Evolutionary conservation across 2,888 invertebrate genomes (phyloP), one percentile per base, ranked within the genome.

Genomic region (Vanessa cardui): DNA sequence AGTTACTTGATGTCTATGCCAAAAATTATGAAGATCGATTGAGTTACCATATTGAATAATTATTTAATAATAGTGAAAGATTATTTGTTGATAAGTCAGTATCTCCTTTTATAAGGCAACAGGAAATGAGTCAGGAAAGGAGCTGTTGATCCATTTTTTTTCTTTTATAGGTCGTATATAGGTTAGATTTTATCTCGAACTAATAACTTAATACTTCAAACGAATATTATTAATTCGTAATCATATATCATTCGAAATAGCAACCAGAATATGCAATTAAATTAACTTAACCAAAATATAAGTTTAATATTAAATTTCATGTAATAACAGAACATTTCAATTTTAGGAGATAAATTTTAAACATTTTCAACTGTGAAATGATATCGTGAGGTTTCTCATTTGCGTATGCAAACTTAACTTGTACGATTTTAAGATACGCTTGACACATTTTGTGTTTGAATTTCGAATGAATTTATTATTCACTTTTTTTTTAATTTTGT

Each of bases 311-410:
- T 49, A 49, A 20, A 20, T 18, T 47, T 47, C 18, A 47, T 47
- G 16, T 47, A 47, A 18, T 18, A 47, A 16, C 16, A 47, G 47
- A 47, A 47, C 18, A 20, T 50, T 18, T 52, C 18, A 20, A 52
- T 52, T 52, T 52, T 16, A 20, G 15, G 21, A 52, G 52, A 52
- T 26, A 16, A 7, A 49, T 49, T 49, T 50, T n/a, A 16, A 47
- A 50, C 50, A 50, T 50, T 50, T 52, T 52, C 21, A 52, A 52
- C 52, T 16, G 47, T 47, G 52, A 52, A 52, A 52, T 52, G n/a
- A 21, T 21, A 52, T 6, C 26, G 52, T 26, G n/a, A 18, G 18
- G 47, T 18, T 47, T 47, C 52, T 52, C 52, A 52, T 52, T 52
- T 52, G 21, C 52, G 52, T 52, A 26, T 52, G 52, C 52, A 52